Conservation (phyloP, 2,888 invertebrate species). For the Zonitis immaculata region DNA sequence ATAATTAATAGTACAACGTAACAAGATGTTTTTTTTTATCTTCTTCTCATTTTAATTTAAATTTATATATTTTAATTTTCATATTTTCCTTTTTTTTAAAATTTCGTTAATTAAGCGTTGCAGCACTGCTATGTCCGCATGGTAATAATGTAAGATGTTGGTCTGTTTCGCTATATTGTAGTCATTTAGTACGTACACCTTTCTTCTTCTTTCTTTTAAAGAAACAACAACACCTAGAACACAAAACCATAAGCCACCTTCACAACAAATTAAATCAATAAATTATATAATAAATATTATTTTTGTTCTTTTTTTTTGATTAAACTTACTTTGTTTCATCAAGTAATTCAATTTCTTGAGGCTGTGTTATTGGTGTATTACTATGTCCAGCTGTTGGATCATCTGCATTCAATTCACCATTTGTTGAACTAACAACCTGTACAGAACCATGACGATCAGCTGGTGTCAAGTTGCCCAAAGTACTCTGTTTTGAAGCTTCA, state of each 20-base stretch:
- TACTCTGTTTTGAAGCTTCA: conserved; percentile 78
- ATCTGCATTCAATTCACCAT: conserved; percentile 91
- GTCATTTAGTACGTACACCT: conserved; percentile 51
- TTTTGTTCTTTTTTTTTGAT: not conserved
- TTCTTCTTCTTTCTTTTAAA: conserved; percentile 99
- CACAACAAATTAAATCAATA: conserved; percentile 1
- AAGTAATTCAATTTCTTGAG: conserved; percentile 88
- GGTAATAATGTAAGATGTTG: conserved; percentile 49
- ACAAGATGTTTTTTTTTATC: conserved; percentile 33
- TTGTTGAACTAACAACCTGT: conserved; percentile 97
- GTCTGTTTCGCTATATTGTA: conserved; percentile 50
- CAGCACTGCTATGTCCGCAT: conserved; percentile 49
- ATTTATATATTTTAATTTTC: not conserved
- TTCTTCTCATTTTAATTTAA: conserved; percentile 11
- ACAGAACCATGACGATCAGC: conserved; percentile 97
- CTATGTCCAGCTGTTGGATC: conserved; percentile 96
- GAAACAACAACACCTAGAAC: conserved; percentile 95
- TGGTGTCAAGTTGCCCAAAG: conserved; percentile 82
- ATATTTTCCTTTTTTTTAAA: not conserved
- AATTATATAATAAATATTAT: conserved; percentile 8
- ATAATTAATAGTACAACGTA: conserved; percentile 41
- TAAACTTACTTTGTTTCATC: conserved; percentile 95
- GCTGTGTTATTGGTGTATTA: conserved; percentile 93
- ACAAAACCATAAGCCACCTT: conserved; percentile 19
- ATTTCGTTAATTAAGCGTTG: conserved; percentile 38